Conservation (phyloP, 1,140 invertebrate genomes). For the Aphidius ervi region DNA sequence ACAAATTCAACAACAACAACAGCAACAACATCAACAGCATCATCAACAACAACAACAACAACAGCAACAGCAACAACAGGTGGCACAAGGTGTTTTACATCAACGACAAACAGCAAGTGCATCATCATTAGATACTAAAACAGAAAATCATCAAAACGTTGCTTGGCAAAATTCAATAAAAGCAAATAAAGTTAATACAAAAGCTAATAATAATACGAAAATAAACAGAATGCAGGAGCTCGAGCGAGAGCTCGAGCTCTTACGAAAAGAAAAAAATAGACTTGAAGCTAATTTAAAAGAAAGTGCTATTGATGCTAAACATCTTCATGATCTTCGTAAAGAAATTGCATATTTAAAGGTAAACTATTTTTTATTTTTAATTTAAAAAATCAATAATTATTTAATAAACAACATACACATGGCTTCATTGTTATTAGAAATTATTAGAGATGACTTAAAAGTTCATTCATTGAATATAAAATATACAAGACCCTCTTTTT, state of each 20-base stretch:
- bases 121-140: constrained; percentile 38
- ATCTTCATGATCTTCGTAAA: constrained; percentile 35
- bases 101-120: constrained; percentile 30
- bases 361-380: constrained; percentile 21
- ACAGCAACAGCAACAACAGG: constrained; percentile 53
- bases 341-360: constrained; percentile 47
- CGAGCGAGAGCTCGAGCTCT: constrained; percentile 41
- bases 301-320: constrained; percentile 30
- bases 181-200: constrained; percentile 20
- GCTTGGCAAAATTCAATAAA: constrained; percentile 28
- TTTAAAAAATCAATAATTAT: too few relatives aligned
- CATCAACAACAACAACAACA: constrained; percentile 47
- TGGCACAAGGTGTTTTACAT: constrained; percentile 46
- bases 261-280: constrained; percentile 39
- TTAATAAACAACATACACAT: too few relatives aligned
- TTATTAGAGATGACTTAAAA: too few relatives aligned
- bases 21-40: constrained; percentile 53
- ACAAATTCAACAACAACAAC: constrained; percentile 43
- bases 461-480: constrained; percentile 23
- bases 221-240: constrained; percentile 43
- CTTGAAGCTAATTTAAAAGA: constrained; percentile 38
- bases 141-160: constrained; percentile 24
- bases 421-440: too few relatives aligned
- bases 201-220: constrained; percentile 24
- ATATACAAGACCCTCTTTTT: constrained; percentile 38